phyloP scores from a whole-genome alignment of 2,797 vertebrate species.

The Amniataba percoides region DNA sequence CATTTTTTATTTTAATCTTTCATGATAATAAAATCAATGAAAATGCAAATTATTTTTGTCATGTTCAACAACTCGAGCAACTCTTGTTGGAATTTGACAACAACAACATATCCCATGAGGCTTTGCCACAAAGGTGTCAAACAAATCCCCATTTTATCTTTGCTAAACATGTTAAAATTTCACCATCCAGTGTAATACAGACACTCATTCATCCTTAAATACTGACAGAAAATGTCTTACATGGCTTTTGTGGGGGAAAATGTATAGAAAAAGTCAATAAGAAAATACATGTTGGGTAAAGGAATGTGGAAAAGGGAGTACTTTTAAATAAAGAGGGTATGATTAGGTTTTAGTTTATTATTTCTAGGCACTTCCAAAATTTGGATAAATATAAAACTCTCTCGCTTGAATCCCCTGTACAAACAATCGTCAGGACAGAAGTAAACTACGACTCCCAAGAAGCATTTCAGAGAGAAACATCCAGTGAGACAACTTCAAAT shows the following conservation, averaged over 20 bases:
- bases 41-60: neutral
- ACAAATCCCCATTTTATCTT: neutral
- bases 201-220: neutral
- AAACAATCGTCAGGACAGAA: neutral
- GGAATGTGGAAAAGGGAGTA: too few species aligned
- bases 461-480: conserved; percentile 3
- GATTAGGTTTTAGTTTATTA: too few species aligned
- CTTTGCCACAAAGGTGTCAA: neutral
- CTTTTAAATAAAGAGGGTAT: too few species aligned
- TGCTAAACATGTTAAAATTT: neutral
- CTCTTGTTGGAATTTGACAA: too few species aligned
- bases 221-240: neutral
- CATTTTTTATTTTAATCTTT: neutral
- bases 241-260: too few species aligned
- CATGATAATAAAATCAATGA: neutral
- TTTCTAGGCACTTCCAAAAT: neutral
- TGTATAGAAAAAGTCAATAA: too few species aligned
- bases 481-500: neutral
- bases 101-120: too few species aligned
- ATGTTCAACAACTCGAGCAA: neutral
- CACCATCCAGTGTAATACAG: neutral
- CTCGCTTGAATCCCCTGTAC: neutral
- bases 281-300: neutral
- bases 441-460: neutral
- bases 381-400: neutral